A percentile compares a stretch with the other conserved stretches of the same genome.
Evolutionary conservation across 2,113 vertebrate genomes (phyloP).

Genomic region (Orthonyx spaldingii): DNA sequence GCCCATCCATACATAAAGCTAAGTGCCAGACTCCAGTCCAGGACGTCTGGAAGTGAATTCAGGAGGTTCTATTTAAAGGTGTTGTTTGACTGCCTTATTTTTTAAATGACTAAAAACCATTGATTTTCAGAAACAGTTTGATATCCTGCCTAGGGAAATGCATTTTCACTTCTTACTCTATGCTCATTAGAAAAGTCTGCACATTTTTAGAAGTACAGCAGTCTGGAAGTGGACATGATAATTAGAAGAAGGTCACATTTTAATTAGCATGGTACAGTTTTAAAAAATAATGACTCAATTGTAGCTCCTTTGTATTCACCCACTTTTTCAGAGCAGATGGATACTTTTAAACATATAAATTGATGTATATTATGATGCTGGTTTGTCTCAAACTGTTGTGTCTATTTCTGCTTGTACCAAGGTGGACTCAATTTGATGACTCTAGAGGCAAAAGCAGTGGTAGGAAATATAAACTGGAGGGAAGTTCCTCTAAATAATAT

Average conservation of each 20-base stretch:
- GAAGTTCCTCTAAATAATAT: slow-evolving; percentile 13
- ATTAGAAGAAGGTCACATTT: slow-evolving; percentile 69
- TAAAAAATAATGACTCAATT: slow-evolving; percentile 63
- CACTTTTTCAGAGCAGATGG: slow-evolving; percentile 54
- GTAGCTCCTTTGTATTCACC: slow-evolving; percentile 49
- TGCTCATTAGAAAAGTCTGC: slow-evolving; percentile 67
- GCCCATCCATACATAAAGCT: neutral
- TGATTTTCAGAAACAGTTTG: slow-evolving; percentile 53
- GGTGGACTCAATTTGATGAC: neutral
- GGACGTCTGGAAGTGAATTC: slow-evolving; percentile 5
- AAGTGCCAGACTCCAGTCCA: neutral
- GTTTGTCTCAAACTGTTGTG: neutral
- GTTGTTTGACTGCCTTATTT: slow-evolving; percentile 31
- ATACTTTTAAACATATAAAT: slow-evolving; percentile 52
- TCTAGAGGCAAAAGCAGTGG: neutral
- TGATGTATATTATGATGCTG: neutral
- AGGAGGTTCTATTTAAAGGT: slow-evolving; percentile 38
- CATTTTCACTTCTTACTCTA: slow-evolving; percentile 40
- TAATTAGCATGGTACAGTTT: slow-evolving; percentile 72
- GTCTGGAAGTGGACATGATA: slow-evolving; percentile 65
- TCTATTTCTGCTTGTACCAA: neutral
- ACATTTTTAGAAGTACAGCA: slow-evolving; percentile 49
- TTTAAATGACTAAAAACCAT: neutral
- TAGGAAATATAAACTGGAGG: neutral
- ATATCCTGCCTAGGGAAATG: slow-evolving; percentile 56